Base-by-base conservation (phyloP, 1,140 invertebrate genomes). In the Bombus affinis region DNA sequence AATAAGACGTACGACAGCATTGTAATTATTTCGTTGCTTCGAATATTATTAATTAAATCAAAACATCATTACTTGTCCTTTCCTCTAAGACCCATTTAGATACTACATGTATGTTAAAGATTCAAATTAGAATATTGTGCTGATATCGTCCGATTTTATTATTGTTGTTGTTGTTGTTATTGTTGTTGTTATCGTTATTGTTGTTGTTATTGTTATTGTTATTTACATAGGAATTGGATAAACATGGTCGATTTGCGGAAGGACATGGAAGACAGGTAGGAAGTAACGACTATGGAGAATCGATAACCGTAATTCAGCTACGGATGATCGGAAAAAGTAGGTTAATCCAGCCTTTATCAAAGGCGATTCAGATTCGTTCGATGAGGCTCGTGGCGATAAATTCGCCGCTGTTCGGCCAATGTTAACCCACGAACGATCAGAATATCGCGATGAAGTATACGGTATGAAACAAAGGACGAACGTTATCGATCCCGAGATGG, bases 271-370 rank as follows among this genome's bases (percentile, higher is more conserved):
- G 22, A 8, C 22, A 32, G 68, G 12, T 37, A 37, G 9, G 22
- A 53, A 76, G 78, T 42, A 44, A 44, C 42, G 62, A 37, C 6
- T 22, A 12, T 18, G 42, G 13, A 3, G 18, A 71, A 65, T 73
- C 70, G 80, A 65, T 73, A 73, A 44, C 44, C 70, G 53, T 73
- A 81, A 73, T 71, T 62, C 70, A 37, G 9, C 18, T 0, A 12
- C 10, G 28, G 68, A 73, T 12, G 70, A 81, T 81, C n/a, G 12
- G 13, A 65, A 47, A 59, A 81, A 81, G 70, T 72, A 44, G 80
- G 68, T 81, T 81, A 81, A 81, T 81, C 70, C 80, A 47, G 80
- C 65, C 70, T 81, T 81, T 81, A 81, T 73, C 70, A 42, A 62
- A 22, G 70, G 47, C 28, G 70, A 73, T 42, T 81, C 53, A 73